phyloP scores from a whole-genome alignment of 2,888 invertebrate genomes.

The Ophion ventricosus region DNA sequence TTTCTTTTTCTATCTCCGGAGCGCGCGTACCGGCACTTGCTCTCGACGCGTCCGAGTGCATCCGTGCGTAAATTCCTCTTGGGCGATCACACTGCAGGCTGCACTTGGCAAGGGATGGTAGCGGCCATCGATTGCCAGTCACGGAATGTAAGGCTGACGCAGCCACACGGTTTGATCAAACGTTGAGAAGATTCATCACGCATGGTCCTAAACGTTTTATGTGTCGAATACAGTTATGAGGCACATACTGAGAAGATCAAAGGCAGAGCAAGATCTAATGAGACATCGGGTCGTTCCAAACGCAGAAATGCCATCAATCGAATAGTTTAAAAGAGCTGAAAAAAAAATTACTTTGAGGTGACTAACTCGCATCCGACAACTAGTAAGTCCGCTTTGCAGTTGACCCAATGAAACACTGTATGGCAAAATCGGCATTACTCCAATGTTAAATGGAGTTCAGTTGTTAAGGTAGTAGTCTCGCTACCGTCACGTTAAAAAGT shows the following conservation, averaged over 20 bases:
- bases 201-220: background rate
- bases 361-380: background rate
- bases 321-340: background rate
- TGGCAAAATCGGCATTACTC: background rate
- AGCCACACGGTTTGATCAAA: background rate
- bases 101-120: constrained; percentile 10
- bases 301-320: background rate
- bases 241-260: background rate
- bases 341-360: no score
- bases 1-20: background rate
- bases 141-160: constrained; percentile 29
- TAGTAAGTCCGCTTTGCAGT: background rate
- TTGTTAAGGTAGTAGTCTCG: no score
- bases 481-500: no score
- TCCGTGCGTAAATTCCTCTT: constrained; percentile 79
- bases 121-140: constrained; percentile 45
- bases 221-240: background rate
- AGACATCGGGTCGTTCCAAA: background rate
- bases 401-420: background rate
- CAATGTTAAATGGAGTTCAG: background rate
- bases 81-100: constrained; percentile 67
- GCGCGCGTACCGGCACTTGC: constrained; percentile 8
- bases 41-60: constrained; percentile 75
- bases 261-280: background rate
- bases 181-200: background rate